These are phyloP conservation scores for Liasis olivaceus DNA, from an alignment of 2,797 vertebrate genomes.

Conservation along the genomic window DNA sequence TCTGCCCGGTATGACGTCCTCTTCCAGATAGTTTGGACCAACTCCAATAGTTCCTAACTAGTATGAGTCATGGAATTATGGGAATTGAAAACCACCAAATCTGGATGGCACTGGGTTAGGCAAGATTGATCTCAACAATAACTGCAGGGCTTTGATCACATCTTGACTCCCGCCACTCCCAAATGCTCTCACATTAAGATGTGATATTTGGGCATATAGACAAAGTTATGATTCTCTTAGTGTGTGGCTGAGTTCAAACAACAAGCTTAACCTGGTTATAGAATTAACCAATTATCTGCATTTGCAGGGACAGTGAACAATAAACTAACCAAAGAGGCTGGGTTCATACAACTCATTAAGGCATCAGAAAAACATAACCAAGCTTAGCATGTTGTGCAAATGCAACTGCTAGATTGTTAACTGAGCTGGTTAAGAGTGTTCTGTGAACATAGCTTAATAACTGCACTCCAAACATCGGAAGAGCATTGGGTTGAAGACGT, in stretches of 20 bases:
- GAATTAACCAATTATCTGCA: background rate
- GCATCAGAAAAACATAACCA: background rate
- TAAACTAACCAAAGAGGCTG: background rate
- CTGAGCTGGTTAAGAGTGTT: background rate
- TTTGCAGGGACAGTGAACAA: background rate
- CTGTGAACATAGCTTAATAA: background rate
- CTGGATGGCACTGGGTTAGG: background rate
- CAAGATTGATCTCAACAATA: background rate
- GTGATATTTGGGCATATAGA: background rate
- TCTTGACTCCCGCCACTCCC: background rate
- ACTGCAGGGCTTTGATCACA: background rate
- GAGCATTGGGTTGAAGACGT: background rate
- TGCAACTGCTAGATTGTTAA: background rate
- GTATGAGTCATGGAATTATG: background rate
- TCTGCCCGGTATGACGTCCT: background rate
- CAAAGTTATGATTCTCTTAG: background rate
- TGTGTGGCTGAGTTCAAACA: background rate
- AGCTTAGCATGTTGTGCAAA: too few species aligned
- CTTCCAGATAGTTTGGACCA: background rate
- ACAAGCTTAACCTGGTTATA: background rate
- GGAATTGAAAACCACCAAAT: background rate
- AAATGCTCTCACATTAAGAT: background rate
- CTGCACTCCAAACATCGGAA: background rate
- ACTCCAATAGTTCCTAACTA: background rate
- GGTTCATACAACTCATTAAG: background rate